Evolutionary conservation across 2,797 vertebrate species (phyloP), one percentile per base, ranked within the genome.

Genomic region (Enoplosus armatus): DNA sequence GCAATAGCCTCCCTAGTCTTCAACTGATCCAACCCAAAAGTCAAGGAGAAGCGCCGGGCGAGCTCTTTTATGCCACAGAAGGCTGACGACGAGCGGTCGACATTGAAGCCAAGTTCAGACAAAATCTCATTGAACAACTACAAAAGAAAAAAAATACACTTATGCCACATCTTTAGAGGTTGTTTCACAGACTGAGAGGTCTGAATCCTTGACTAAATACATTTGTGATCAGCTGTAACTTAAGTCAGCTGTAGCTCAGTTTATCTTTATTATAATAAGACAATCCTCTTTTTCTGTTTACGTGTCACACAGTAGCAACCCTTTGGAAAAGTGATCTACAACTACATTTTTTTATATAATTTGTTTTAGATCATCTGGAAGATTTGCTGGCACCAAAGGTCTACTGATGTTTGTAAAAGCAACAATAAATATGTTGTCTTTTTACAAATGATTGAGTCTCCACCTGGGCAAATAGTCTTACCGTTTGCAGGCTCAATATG

Each of bases 41-140:
- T 99, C 92, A 99, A 93, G 45, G 98, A 98, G 95, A 99, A 99
- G 86, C 98, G 98, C 20, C 98, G 95, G 85, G 98, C 98, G 51
- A 99, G 97, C 87, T 99, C 98, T 93, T 99, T 99, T 84, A 99
- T 97, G 76, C 97, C 97, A 29, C 98, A 99, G 93, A 99, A 99
- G 20, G 97, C 84, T 0, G 98, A 97, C 2, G 97, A 97, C 0
- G 98, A 98, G 93, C 98, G 96, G 92, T 99, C 98, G 66, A 98
- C 96, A 88, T 95, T 97, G 85, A 96, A 96, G 80, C 98, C 96
- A 86, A 97, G 95, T 78, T 99, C 98, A 79, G 98, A 97, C 91
- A 98, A 91, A 97, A 99, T 98, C 79, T 99, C 98, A 84, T 98
- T 98, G 94, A 99, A 99, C 82, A 99, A 96, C 98, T 99, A 91